A percentile compares a stretch with the other conserved stretches of the same genome.
These are phyloP conservation scores for Chaetorhynchus papuensis DNA, from an alignment of 2,113 vertebrate genomes.

Conservation along the genomic window DNA sequence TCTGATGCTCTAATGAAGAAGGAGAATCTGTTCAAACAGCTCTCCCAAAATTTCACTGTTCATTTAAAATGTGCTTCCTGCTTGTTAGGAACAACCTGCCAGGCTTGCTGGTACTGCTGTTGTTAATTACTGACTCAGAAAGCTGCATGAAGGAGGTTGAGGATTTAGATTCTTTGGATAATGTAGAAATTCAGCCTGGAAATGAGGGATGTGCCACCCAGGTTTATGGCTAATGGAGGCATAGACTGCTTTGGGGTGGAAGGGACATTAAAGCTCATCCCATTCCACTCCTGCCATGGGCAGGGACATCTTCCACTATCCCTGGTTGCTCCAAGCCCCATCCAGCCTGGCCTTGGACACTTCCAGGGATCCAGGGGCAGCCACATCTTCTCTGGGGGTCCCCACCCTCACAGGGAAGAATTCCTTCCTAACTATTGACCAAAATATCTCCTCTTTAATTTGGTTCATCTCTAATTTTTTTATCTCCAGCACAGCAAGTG, in stretches of 20 bases:
- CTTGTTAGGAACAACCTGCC: slow-evolving; percentile 14
- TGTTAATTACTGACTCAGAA: not conserved
- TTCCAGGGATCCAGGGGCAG: not conserved
- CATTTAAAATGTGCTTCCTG: slow-evolving; percentile 36
- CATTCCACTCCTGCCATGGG: not conserved
- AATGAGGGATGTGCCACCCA: not conserved
- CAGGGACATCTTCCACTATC: not conserved
- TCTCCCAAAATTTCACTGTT: slow-evolving; percentile 17
- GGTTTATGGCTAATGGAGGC: not conserved
- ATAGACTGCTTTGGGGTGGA: not conserved
- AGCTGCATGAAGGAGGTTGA: not conserved
- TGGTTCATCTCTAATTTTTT: not conserved
- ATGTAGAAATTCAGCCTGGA: not conserved
- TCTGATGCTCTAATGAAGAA: slow-evolving; percentile 23
- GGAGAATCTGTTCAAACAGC: not conserved
- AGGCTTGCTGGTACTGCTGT: slow-evolving; percentile 20
- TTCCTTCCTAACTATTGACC: not conserved
- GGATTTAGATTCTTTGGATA: not conserved
- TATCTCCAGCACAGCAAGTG: not conserved
- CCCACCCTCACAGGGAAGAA: accelerated
- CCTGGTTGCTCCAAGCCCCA: accelerated
- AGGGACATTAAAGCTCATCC: not conserved
- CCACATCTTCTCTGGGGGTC: not conserved
- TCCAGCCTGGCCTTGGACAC: not conserved
- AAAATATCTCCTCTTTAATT: not conserved